These are phyloP conservation scores for Patella caerulea DNA, from an alignment of 2,888 invertebrate species.

Conservation along the genomic window DNA sequence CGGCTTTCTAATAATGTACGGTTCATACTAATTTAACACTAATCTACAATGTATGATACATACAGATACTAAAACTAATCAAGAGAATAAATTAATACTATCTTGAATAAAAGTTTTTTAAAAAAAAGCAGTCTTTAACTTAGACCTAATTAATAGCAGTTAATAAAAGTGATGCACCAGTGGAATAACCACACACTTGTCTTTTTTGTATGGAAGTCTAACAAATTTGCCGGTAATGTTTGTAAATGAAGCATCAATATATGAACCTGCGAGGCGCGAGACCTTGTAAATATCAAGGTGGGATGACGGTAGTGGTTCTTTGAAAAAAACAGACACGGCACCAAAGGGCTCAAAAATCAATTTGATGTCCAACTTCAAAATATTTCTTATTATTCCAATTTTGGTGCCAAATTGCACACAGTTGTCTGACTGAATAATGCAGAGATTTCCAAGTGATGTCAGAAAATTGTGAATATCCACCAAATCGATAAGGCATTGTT, in stretches of 20 bases:
- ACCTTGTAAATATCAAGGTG: too few species aligned
- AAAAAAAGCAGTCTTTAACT: too few species aligned
- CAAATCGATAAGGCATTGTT: not conserved
- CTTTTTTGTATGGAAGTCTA: not conserved
- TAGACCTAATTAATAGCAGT: too few species aligned
- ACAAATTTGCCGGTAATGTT: not conserved
- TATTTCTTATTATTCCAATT: not conserved
- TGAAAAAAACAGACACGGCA: not conserved
- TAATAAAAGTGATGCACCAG: not conserved
- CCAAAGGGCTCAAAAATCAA: not conserved
- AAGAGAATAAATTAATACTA: too few species aligned
- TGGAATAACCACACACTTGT: not conserved
- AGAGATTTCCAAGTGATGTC: not conserved
- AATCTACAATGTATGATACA: too few species aligned
- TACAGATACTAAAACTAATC: too few species aligned
- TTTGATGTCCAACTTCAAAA: not conserved
- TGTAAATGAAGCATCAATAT: not conserved
- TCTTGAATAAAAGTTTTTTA: too few species aligned
- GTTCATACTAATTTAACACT: too few species aligned
- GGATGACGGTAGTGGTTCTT: too few species aligned
- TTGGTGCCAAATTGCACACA: not conserved
- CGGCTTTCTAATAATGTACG: too few species aligned
- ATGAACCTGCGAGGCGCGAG: not conserved
- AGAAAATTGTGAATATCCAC: slow-evolving; percentile 1
- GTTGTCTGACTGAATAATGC: not conserved